phyloP scores from a whole-genome alignment of 2,113 vertebrate species.

The Cebus imitator region DNA sequence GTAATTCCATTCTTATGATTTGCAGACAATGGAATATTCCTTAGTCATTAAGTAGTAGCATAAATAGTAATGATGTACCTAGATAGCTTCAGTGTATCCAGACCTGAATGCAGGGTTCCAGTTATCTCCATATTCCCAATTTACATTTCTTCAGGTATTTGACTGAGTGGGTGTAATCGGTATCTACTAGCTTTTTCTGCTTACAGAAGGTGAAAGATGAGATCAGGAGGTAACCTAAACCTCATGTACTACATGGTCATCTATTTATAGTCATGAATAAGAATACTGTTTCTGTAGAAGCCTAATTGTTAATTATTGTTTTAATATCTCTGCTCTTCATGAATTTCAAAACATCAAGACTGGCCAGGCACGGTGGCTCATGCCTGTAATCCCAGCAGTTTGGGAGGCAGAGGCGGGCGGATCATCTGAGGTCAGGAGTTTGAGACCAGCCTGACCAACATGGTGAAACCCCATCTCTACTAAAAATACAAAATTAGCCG shows the following conservation, averaged over 20 bases:
- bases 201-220: background rate
- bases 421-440: too few relatives aligned
- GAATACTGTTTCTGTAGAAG: background rate
- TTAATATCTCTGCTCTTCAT: background rate
- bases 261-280: background rate
- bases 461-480: too few relatives aligned
- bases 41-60: background rate
- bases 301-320: background rate
- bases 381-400: too few relatives aligned
- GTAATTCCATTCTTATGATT: background rate
- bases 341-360: background rate
- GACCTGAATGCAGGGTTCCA: background rate
- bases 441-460: too few relatives aligned
- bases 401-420: too few relatives aligned
- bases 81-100: background rate
- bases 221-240: background rate
- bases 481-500: too few relatives aligned
- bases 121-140: background rate
- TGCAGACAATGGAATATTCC: background rate
- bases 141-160: background rate
- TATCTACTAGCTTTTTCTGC: background rate
- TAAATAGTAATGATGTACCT: background rate
- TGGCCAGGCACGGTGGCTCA: too few relatives aligned
- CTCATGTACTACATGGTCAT: background rate
- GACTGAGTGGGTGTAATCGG: background rate